Evolutionary conservation across 2,888 invertebrate species (phyloP).

Genomic region (Morinoia aosen): DNA sequence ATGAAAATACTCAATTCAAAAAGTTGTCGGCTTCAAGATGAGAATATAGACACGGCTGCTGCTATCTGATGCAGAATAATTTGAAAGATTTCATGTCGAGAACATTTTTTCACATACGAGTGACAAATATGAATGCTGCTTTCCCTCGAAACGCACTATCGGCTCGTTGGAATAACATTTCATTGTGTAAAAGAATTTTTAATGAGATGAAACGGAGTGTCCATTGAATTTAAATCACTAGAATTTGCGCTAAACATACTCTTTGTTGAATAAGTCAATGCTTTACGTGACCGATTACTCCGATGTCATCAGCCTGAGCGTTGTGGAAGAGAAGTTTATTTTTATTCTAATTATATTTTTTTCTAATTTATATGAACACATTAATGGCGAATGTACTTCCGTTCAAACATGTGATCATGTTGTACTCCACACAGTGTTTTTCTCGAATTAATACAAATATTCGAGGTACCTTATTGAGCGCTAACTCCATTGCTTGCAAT

Average conservation of each 20-base stretch:
- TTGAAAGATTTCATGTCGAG: not conserved
- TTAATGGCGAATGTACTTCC: not conserved
- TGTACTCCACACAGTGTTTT: too few relatives aligned
- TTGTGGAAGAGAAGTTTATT: not conserved
- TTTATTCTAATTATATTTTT: not conserved
- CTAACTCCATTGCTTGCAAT: too few relatives aligned
- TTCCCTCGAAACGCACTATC: not conserved
- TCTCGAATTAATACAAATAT: not conserved
- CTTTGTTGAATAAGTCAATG: not conserved
- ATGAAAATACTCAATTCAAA: too few relatives aligned
- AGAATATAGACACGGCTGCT: not conserved
- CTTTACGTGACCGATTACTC: not conserved
- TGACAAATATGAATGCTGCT: not conserved
- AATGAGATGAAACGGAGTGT: not conserved
- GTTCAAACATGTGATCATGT: too few relatives aligned
- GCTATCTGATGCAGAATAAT: not conserved
- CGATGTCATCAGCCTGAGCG: not conserved
- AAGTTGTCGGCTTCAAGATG: not conserved
- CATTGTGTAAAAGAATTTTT: not conserved
- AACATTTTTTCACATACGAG: not conserved
- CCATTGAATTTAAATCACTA: not conserved
- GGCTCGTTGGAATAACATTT: not conserved
- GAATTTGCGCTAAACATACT: too few relatives aligned
- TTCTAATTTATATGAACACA: not conserved
- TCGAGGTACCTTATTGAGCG: not conserved